Base-by-base conservation (phyloP, 2,797 vertebrate species). In the Crocidura indochinensis region DNA sequence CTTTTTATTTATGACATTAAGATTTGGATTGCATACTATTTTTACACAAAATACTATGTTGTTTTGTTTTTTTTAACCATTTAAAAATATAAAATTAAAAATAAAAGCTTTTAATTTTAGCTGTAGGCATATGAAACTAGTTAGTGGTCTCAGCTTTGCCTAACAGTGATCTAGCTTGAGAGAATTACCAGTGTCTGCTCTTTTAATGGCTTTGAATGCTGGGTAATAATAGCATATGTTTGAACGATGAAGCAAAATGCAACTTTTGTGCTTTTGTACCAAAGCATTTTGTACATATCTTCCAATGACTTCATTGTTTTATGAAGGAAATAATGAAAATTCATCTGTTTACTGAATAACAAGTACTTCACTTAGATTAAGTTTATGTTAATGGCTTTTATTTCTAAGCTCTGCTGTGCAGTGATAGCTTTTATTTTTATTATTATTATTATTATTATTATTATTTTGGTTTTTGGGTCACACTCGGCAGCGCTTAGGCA, bases 361-460 rank as follows among this genome's bases (percentile, higher is more conserved):
- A 68, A 26, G 77, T 10, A 71, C 38, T 91, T 91, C 51, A 83
- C 29, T 84, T 84, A 29, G 5, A 7, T 81, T 71, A 69, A 85
- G 75, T 91, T 84, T 78, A 71, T 62, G 7, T 29, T n/a, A 88
- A 26, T 14, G 27, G 73, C 46, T 68, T 78, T 84, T 69, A 65
- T 82, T 91, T 81, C 46, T 53, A 78, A 74, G 27, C 27, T 82
- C 20, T 81, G 38, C 69, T 89, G 1, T 90, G 60, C 56, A n/a
- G 4, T 78, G 65, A 26, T 62, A 74, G 14, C 78, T 93, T 87
- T 91, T 87, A 65, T 91, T 92, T 93, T 84, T 53, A 78, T 38
- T 38, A n/a, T 38, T 38, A 38, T 38, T 38, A n/a, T n/a, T 38
- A 38, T 38, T 38, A n/a, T n/a, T n/a, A n/a, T n/a, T 38, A 38